These are phyloP conservation scores for Holothuria scabra DNA, from an alignment of 53 echinoderm and acorn worm species.

Conservation along the genomic window DNA sequence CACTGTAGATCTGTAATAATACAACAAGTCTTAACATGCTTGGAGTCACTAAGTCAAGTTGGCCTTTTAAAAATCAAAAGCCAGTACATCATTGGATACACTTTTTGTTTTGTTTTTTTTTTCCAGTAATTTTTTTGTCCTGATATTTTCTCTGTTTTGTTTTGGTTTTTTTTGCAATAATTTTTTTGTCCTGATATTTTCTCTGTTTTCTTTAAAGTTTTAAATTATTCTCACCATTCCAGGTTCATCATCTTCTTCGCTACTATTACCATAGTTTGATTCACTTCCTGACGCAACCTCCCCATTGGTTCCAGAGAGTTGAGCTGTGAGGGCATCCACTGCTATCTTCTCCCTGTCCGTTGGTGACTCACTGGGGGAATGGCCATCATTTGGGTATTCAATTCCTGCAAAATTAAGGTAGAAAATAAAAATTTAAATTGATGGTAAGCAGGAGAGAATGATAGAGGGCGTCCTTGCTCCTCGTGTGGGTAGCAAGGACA, in stretches of 20 bases:
- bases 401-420: conserved; percentile 13
- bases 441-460: background rate
- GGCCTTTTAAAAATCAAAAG: too few relatives aligned
- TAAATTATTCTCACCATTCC: conserved; percentile 5
- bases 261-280: conserved; percentile 69
- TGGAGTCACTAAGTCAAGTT: too few relatives aligned
- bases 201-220: background rate
- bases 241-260: conserved; percentile 76
- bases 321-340: conserved; percentile 88
- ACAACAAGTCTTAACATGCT: too few relatives aligned
- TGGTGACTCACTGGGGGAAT: conserved; percentile 46
- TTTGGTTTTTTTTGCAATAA: background rate
- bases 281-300: conserved; percentile 51
- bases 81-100: too few relatives aligned
- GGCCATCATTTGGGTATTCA: conserved; percentile 33
- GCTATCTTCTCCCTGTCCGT: conserved; percentile 96
- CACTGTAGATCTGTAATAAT: too few relatives aligned
- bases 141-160: background rate
- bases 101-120: too few relatives aligned
- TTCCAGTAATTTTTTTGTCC: background rate
- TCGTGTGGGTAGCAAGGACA: too few relatives aligned
- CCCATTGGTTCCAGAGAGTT: conserved; percentile 71
- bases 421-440: too few relatives aligned
- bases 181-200: background rate
- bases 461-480: too few relatives aligned